phyloP scores from a whole-genome alignment of 2,797 vertebrate genomes.

The Chelidonichthys spinosus region DNA sequence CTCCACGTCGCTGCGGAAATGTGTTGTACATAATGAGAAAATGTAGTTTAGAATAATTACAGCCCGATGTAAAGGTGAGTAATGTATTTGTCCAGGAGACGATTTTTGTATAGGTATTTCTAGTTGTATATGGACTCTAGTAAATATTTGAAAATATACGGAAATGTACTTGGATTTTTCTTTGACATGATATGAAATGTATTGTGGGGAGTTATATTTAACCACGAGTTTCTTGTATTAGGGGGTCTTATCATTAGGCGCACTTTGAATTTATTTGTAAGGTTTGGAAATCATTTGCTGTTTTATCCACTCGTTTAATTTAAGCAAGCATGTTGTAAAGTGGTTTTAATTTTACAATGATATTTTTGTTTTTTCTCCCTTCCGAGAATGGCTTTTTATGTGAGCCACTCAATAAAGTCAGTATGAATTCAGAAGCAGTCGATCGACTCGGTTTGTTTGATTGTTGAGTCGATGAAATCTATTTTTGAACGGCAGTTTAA shows the following conservation, averaged over 20 bases:
- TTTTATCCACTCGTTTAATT: constrained; percentile 95
- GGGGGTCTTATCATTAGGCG: constrained; percentile 88
- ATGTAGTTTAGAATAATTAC: constrained; percentile 91
- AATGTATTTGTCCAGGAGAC: constrained; percentile 95
- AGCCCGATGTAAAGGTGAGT: constrained; percentile 90
- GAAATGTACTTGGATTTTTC: constrained; percentile 91
- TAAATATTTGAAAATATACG: constrained; percentile 99
- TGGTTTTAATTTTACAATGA: constrained; percentile 93
- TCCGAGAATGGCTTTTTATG: constrained; percentile 88
- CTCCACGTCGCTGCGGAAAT: constrained; percentile 75
- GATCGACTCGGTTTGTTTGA: constrained; percentile 75
- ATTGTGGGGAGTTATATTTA: constrained; percentile 92
- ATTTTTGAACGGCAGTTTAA: not conserved
- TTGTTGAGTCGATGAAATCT: constrained; percentile 64
- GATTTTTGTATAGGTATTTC: constrained; percentile 99
- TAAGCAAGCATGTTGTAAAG: constrained; percentile 98
- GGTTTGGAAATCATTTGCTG: constrained; percentile 93
- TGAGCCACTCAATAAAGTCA: constrained; percentile 87
- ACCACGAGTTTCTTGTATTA: constrained; percentile 91
- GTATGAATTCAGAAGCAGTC: constrained; percentile 81
- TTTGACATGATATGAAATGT: constrained; percentile 87
- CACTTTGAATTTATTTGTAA: constrained; percentile 96
- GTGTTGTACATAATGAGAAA: constrained; percentile 89
- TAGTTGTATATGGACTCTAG: constrained; percentile 98
- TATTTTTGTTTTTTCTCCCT: constrained; percentile 55